Evolutionary conservation across 2,888 invertebrate genomes (phyloP).

Genomic region (Drosophila borborema): DNA sequence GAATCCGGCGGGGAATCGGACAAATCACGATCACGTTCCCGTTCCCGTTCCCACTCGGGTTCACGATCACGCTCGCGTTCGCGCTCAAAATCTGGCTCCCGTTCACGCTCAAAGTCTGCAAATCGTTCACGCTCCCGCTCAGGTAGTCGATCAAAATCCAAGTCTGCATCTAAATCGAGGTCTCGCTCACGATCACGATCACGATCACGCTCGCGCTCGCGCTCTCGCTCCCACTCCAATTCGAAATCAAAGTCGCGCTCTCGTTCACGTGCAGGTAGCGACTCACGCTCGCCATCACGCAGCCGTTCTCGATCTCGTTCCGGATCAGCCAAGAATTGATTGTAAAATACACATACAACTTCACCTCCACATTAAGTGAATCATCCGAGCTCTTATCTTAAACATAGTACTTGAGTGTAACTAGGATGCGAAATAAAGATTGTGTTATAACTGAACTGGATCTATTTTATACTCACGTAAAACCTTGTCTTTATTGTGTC

Average conservation of each 20-base stretch:
- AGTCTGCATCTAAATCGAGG: conserved; percentile 40
- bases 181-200: conserved; percentile 67
- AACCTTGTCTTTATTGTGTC: conserved; percentile 14
- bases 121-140: conserved; percentile 62
- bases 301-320: conserved; percentile 61
- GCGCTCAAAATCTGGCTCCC: conserved; percentile 32
- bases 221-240: conserved; percentile 29
- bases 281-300: conserved; percentile 65
- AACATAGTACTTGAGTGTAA: not conserved
- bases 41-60: conserved; percentile 22
- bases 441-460: conserved; percentile 10
- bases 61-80: conserved; percentile 59
- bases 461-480: not conserved
- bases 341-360: not conserved
- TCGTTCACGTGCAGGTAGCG: conserved; percentile 63
- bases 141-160: conserved; percentile 42
- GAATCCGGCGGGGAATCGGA: conserved; percentile 76
- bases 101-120: conserved; percentile 59
- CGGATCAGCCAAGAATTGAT: conserved; percentile 64
- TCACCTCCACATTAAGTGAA: not conserved
- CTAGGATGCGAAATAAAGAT: conserved; percentile 31
- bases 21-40: conserved; percentile 30
- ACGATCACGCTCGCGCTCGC: conserved; percentile 64
- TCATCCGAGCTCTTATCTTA: conserved; percentile 9
- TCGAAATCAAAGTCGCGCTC: conserved; percentile 56